Evolutionary conservation across 1,140 invertebrate species (phyloP), one percentile per base, ranked within the genome.

Genomic region (Atta colombica): DNA sequence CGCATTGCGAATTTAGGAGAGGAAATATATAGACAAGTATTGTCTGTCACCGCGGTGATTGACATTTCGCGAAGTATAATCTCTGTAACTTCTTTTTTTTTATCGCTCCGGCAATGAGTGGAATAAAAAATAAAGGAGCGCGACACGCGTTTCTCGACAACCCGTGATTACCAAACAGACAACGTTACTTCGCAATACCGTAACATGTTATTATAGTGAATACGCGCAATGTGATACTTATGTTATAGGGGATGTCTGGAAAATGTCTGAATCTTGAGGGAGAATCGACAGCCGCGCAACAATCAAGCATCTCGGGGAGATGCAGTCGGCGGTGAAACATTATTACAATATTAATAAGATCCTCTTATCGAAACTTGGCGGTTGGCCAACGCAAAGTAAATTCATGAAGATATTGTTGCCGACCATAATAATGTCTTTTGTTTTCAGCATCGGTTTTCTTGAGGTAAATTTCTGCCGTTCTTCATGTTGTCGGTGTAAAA

Each of bases 321-420:
- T 81, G 66, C 53, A 81, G 21, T 81, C 78, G 65, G n/a, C 51
- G 25, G n/a, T 81, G 8, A 45, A 71, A 28, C 78, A 14, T 18
- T 69, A 69, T 58, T 81, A 78, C 18, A 71, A 58, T 28, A 81
- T 71, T 81, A 81, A 81, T 8, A 80, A 80, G 21, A 39, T 25
- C 6, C 14, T 80, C 7, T 10, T 80, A 21, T 68, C 63, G 49
- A 78, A 51, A 65, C 10, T 80, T 16, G 63, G 77, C n/a, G 31
- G n/a, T n/a, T 71, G 77, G 65, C 51, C 77, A 21, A 71, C n/a
- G 1, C 77, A 71, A 12, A 81, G 18, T n/a, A 71, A 3, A 25
- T 71, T 81, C 5, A 71, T 71, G 31, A 81, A 69, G 8, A 81
- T 81, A 71, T 14, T 71, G 31, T 14, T 69, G 51, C 51, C 63